A percentile compares a stretch with the other conserved stretches of the same genome.
Conservation (phyloP, 1,140 invertebrate species). For the Eurosta solidaginis region DNA sequence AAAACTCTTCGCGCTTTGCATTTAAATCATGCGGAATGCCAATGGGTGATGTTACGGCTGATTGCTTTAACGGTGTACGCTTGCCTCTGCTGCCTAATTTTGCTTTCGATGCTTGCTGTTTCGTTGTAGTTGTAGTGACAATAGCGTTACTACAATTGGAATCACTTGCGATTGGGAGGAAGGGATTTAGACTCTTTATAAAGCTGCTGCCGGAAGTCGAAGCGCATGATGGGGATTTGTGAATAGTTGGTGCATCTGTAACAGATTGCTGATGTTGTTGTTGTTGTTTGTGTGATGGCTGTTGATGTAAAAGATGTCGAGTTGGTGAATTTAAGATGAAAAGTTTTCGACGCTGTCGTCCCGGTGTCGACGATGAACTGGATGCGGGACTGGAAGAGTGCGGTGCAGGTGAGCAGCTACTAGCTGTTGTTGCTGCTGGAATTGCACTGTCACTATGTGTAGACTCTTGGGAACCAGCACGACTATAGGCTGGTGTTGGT, state of each 20-base stretch:
- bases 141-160: neutral
- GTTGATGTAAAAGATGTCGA: constrained; percentile 36
- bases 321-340: constrained; percentile 51
- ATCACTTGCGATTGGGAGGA: constrained; percentile 3
- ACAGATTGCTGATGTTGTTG: constrained; percentile 29
- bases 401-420: neutral
- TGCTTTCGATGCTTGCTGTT: neutral
- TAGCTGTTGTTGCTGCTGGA: constrained; percentile 30
- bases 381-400: constrained; percentile 47
- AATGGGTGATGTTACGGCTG: constrained; percentile 43
- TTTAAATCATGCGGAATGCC: constrained; percentile 50
- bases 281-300: constrained; percentile 30
- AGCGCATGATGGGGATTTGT: neutral
- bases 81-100: constrained; percentile 22
- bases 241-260: neutral
- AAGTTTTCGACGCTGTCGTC: constrained; percentile 50
- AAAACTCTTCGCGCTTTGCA: constrained; percentile 62
- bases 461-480: constrained; percentile 53
- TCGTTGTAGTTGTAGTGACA: constrained; percentile 5
- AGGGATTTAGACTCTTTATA: constrained; percentile 34
- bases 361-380: constrained; percentile 50
- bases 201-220: constrained; percentile 30
- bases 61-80: constrained; percentile 43
- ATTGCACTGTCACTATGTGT: constrained; percentile 47
- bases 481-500: constrained; percentile 49